Evolutionary conservation across 2,888 invertebrate species (phyloP).

Genomic region (Hecatera dysodea): DNA sequence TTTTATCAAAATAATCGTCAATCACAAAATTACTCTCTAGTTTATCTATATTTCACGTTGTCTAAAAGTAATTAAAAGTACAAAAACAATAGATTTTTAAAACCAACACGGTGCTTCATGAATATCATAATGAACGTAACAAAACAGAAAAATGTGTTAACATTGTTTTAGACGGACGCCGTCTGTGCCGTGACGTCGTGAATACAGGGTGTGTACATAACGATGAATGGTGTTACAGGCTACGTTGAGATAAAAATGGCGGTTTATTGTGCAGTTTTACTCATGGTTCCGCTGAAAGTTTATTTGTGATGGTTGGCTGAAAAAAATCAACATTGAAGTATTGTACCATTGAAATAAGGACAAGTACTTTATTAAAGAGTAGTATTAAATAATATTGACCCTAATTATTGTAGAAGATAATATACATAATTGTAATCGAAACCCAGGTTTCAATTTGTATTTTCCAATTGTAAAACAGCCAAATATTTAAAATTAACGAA

Average conservation of each 20-base stretch:
- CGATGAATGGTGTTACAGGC: slow-evolving; percentile 55
- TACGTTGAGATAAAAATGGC: slow-evolving; percentile 54
- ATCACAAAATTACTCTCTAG: background rate
- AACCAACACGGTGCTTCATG: slow-evolving; percentile 56
- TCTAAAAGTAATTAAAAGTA: slow-evolving; percentile 34
- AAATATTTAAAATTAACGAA: background rate
- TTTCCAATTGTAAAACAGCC: background rate
- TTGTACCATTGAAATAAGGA: background rate
- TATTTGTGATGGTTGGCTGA: background rate
- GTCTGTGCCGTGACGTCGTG: slow-evolving; percentile 52
- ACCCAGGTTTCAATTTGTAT: background rate
- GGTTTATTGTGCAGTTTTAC: slow-evolving; percentile 42
- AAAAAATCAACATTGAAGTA: background rate
- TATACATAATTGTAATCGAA: background rate
- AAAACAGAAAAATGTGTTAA: slow-evolving; percentile 55
- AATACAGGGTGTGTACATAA: slow-evolving; percentile 61
- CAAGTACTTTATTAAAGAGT: background rate
- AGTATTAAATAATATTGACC: background rate
- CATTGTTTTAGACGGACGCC: slow-evolving; percentile 64
- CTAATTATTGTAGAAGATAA: background rate
- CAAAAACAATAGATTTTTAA: slow-evolving; percentile 48
- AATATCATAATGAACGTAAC: slow-evolving; percentile 56
- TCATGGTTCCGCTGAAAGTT: slow-evolving; percentile 25
- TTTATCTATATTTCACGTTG: background rate
- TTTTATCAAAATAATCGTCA: background rate